Conservation (phyloP, 2,797 vertebrate genomes). For the Parauchenoglanis ngamensis region DNA sequence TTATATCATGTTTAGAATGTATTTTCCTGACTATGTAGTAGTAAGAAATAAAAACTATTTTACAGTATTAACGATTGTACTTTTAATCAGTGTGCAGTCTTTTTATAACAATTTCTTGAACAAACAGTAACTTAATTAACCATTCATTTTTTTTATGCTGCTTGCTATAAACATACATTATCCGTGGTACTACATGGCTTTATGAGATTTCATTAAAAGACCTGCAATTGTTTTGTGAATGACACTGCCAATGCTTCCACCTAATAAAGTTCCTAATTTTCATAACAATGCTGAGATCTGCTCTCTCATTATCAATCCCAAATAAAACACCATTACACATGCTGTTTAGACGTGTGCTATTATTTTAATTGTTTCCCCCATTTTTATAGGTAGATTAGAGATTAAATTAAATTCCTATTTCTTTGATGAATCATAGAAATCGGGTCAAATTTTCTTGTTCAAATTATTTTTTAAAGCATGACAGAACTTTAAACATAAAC, state of each 20-base stretch:
- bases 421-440: not conserved
- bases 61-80: not conserved
- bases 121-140: not conserved
- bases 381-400: not conserved
- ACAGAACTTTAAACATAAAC: not conserved
- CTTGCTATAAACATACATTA: not conserved
- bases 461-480: no score
- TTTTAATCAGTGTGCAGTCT: not conserved
- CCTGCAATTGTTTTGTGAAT: not conserved
- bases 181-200: not conserved
- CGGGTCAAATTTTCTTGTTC: not conserved
- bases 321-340: not conserved
- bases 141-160: not conserved
- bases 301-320: not conserved
- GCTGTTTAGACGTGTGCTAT: not conserved
- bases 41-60: not conserved
- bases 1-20: no score
- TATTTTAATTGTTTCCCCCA: not conserved
- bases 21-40: not conserved
- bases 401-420: not conserved
- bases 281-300: not conserved
- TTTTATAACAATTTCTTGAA: not conserved
- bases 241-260: not conserved
- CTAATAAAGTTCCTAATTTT: not conserved
- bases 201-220: not conserved